These are phyloP conservation scores for Aradophagus sp. DNA, from an alignment of 1,140 invertebrate genomes.

Conservation along the genomic window DNA sequence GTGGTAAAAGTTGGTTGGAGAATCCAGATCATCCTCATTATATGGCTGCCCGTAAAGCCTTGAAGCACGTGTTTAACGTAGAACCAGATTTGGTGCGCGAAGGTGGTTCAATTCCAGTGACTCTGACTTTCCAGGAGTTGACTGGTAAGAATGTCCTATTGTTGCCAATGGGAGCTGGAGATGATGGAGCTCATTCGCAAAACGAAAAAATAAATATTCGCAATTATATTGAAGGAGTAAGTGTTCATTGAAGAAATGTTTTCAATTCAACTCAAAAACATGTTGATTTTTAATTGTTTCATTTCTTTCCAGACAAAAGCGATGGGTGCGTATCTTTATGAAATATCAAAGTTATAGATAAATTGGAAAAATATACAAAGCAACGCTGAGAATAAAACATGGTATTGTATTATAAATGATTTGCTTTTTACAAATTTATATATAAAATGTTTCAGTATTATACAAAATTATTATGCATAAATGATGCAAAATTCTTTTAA, in stretches of 20 bases:
- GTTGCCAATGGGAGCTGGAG: slow-evolving; percentile 91
- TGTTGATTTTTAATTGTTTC: slow-evolving; percentile 14
- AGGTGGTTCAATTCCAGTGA: slow-evolving; percentile 97
- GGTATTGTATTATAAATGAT: too few relatives aligned
- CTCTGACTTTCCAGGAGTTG: slow-evolving; percentile 90
- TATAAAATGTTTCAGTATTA: too few relatives aligned
- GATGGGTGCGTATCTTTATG: slow-evolving; percentile 88
- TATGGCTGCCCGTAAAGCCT: slow-evolving; percentile 89
- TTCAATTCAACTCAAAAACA: neutral
- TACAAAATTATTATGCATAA: too few relatives aligned
- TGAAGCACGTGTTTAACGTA: slow-evolving; percentile 91
- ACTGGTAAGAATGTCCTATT: slow-evolving; percentile 95
- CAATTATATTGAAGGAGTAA: slow-evolving; percentile 96
- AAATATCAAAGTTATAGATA: slow-evolving; percentile 77
- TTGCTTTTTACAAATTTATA: too few relatives aligned
- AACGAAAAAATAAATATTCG: slow-evolving; percentile 96
- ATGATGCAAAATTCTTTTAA: too few relatives aligned
- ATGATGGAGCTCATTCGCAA: slow-evolving; percentile 98
- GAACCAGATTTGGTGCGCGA: slow-evolving; percentile 96
- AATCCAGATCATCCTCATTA: slow-evolving; percentile 95
- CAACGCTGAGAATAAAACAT: too few relatives aligned
- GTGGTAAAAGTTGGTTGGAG: slow-evolving; percentile 92
- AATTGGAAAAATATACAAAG: too few relatives aligned
- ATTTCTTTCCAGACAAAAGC: slow-evolving; percentile 86
- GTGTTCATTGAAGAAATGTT: slow-evolving; percentile 61